Base-by-base conservation (phyloP, 2,113 vertebrate species). In the Petaurus breviceps region DNA sequence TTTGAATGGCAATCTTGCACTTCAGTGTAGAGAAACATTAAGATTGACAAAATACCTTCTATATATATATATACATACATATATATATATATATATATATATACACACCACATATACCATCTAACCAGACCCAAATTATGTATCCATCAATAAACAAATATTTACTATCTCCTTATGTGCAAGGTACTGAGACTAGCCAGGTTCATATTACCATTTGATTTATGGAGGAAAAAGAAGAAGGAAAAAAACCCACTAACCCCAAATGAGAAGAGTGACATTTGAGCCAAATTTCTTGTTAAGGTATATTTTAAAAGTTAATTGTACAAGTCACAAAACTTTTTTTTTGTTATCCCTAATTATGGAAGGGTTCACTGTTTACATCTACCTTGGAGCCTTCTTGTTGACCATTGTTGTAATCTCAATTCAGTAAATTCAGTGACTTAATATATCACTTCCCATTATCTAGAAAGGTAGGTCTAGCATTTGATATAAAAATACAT, bases 191-290 rank as follows among this genome's bases (percentile, higher is more conserved):
- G 16, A 77, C n/a, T 7, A 77, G 37, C 37, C 6, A 43, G 68
- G n/a, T 84, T 43, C 19, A 43, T 43, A 84, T n/a, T 43, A 84
- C 19, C n/a, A 22, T 84, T 84, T 84, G 84, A 24, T 0, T 51
- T 14, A 55, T 52, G 19, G n/a, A 94, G 94, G 53, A 96, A 53
- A 95, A 93, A 91, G 51, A 96, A 96, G 98, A 98, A 97, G 97
- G 19, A 77, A 77, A 77, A 77, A 61, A 28, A 23, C 16, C 3
- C 14, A 77, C 14, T 91, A 96, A 97, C 53, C 93, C 50, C 95
- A 97, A 97, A 94, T 91, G 26, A 95, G 31, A 94, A 89, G 96
- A 94, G 57, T 46, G 93, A 94, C 94, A 97, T 28, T 97, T 96
- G 91, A 94, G 94, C 51, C 94, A 22, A 97, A 97, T 97, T 68